Evolutionary conservation across 2,888 invertebrate genomes (phyloP).

Genomic region (Amblyjoppa proteus): DNA sequence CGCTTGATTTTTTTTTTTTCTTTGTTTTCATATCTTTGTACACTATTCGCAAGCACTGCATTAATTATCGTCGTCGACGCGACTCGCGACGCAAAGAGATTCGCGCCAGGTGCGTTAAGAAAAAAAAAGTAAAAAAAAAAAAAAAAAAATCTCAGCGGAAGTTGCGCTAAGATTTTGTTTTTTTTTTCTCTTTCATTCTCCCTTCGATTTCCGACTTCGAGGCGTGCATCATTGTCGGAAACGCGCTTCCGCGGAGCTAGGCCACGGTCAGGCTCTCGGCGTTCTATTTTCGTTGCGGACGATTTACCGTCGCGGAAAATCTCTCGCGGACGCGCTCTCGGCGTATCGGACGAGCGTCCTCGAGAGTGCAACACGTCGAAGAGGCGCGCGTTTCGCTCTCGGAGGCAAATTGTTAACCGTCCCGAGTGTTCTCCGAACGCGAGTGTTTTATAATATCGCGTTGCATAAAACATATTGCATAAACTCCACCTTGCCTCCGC

Average conservation of each 20-base stretch:
- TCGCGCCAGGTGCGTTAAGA: too few relatives aligned
- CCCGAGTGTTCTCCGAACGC: neutral
- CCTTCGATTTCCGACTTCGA: neutral
- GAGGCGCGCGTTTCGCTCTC: conserved; percentile 17
- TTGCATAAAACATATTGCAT: conserved; percentile 59
- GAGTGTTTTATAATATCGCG: conserved; percentile 41
- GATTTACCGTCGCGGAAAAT: conserved; percentile 46
- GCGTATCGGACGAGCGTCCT: conserved; percentile 33
- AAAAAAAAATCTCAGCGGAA: too few relatives aligned
- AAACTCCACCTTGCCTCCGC: conserved; percentile 5
- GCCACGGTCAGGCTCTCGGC: conserved; percentile 66
- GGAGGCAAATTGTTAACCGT: neutral
- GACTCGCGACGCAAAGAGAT: too few relatives aligned
- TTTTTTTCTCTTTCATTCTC: neutral
- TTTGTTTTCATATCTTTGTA: too few relatives aligned
- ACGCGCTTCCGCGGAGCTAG: conserved; percentile 52
- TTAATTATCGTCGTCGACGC: too few relatives aligned
- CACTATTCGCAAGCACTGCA: too few relatives aligned
- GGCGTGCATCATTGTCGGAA: conserved; percentile 41
- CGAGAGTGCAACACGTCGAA: conserved; percentile 21
- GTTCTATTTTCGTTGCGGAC: conserved; percentile 60
- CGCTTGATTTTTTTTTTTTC: too few relatives aligned
- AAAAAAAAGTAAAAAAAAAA: too few relatives aligned
- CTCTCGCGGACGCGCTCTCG: conserved; percentile 48
- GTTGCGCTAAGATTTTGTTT: neutral